Percentiles rank a stretch among this genome's conserved stretches.
phyloP scores from a whole-genome alignment of 2,888 invertebrate species.

The Cantharis rustica region DNA sequence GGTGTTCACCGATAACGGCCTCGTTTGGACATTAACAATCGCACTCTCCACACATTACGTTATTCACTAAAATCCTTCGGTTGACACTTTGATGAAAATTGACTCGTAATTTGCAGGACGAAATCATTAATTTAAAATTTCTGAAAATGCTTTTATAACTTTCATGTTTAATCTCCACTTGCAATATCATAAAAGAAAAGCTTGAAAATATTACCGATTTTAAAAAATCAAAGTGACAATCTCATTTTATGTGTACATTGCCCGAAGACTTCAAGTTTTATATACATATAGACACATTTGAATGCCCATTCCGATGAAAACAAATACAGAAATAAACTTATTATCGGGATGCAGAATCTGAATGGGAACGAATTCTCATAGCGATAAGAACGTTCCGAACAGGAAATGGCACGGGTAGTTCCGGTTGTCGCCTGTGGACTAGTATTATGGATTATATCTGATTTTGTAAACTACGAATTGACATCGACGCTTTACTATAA shows the following conservation, averaged over 20 bases:
- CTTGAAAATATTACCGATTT: background rate
- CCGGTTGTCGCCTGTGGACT: conserved; percentile 45
- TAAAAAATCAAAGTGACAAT: background rate
- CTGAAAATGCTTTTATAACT: background rate
- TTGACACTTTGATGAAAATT: conserved; percentile 25
- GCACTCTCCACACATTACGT: conserved; percentile 26
- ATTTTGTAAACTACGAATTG: conserved; percentile 33
- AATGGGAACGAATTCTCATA: conserved; percentile 31
- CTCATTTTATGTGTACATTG: background rate
- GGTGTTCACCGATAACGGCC: conserved; percentile 42
- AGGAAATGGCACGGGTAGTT: conserved; percentile 44
- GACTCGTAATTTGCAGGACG: background rate
- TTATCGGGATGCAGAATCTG: conserved; percentile 39
- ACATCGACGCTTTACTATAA: conserved; percentile 27
- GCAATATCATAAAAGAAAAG: background rate
- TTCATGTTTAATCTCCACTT: background rate
- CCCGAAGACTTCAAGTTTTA: background rate
- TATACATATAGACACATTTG: conserved; percentile 6
- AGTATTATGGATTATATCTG: conserved; percentile 45
- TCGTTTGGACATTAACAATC: conserved; percentile 37
- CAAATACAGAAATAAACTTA: conserved; percentile 33
- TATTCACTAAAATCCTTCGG: conserved; percentile 15
- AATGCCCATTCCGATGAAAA: conserved; percentile 16
- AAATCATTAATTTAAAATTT: background rate
- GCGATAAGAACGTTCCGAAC: conserved; percentile 41